phyloP scores from a whole-genome alignment of 2,888 invertebrate species.

The Epistrophe eligans region DNA sequence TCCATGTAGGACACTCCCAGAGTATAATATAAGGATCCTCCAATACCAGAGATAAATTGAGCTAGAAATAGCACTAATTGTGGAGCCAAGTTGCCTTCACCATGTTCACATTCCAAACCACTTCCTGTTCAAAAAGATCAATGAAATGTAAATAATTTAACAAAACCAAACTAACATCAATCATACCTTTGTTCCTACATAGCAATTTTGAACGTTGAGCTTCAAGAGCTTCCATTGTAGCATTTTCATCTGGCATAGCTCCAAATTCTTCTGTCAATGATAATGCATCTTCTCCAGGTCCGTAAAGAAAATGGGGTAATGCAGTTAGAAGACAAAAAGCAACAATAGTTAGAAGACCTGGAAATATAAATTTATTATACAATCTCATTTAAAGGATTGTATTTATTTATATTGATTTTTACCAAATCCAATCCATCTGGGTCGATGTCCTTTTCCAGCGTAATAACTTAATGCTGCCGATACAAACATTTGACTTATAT shows the following conservation, averaged over 20 bases:
- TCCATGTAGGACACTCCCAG: slow-evolving; percentile 90
- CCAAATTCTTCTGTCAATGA: slow-evolving; percentile 87
- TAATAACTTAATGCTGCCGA: slow-evolving; percentile 89
- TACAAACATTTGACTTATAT: slow-evolving; percentile 89
- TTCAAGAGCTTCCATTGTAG: slow-evolving; percentile 84
- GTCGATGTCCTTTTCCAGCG: slow-evolving; percentile 89
- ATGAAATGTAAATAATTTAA: background rate
- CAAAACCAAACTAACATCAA: slow-evolving; percentile 76
- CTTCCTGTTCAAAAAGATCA: slow-evolving; percentile 54
- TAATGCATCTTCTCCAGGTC: slow-evolving; percentile 88
- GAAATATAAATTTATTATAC: background rate
- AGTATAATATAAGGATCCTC: slow-evolving; percentile 88
- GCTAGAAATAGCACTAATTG: slow-evolving; percentile 87
- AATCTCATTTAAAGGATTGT: too few species aligned
- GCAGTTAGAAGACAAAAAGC: slow-evolving; percentile 88
- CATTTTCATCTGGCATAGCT: slow-evolving; percentile 83
- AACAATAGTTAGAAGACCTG: slow-evolving; percentile 86
- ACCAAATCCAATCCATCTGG: slow-evolving; percentile 89
- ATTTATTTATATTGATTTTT: slow-evolving; percentile 1
- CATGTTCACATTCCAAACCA: slow-evolving; percentile 84
- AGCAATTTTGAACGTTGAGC: slow-evolving; percentile 85
- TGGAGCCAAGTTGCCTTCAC: slow-evolving; percentile 86
- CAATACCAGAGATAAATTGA: slow-evolving; percentile 89
- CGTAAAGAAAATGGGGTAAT: slow-evolving; percentile 88
- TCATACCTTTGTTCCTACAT: slow-evolving; percentile 84